These are phyloP conservation scores for Apaloderma vittatum DNA, from an alignment of 2,113 vertebrate species.

Conservation along the genomic window DNA sequence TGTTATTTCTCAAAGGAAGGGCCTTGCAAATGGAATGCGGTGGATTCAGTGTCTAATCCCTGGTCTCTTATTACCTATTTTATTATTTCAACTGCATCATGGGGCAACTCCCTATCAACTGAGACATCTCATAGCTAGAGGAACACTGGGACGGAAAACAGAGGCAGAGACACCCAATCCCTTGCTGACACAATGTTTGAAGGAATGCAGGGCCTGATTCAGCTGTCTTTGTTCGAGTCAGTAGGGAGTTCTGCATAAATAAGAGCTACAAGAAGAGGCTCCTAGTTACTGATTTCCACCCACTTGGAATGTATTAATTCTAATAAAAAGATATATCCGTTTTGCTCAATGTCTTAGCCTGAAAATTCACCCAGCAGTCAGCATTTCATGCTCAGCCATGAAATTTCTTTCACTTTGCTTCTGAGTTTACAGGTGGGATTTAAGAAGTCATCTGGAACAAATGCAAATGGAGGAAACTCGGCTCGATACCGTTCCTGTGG, in stretches of 20 bases:
- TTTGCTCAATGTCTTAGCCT: background rate
- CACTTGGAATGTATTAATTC: conserved; percentile 47
- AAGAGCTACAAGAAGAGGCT: conserved; percentile 40
- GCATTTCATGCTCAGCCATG: background rate
- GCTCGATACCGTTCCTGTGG: background rate
- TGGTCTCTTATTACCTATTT: conserved; percentile 63
- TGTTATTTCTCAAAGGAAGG: conserved; percentile 50
- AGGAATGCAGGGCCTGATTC: conserved; percentile 71
- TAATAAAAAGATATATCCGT: conserved; percentile 24
- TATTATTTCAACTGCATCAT: conserved; percentile 71
- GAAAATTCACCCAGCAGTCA: background rate
- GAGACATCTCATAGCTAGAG: conserved; percentile 57
- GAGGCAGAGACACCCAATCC: conserved; percentile 74
- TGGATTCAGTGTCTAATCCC: conserved; percentile 61
- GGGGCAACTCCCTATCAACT: conserved; percentile 63
- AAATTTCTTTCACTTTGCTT: background rate
- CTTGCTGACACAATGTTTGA: conserved; percentile 68
- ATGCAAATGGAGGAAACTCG: background rate
- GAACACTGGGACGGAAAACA: conserved; percentile 60
- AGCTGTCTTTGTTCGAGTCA: conserved; percentile 66
- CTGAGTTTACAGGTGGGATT: conserved; percentile 27
- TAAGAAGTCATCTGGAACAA: conserved; percentile 5
- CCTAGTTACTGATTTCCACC: conserved; percentile 57
- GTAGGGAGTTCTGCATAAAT: conserved; percentile 58
- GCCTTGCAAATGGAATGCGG: conserved; percentile 39